A percentile compares a stretch with the other conserved stretches of the same genome.
Conservation (phyloP, 2,113 vertebrate species). For the Percopsis transmontana region DNA sequence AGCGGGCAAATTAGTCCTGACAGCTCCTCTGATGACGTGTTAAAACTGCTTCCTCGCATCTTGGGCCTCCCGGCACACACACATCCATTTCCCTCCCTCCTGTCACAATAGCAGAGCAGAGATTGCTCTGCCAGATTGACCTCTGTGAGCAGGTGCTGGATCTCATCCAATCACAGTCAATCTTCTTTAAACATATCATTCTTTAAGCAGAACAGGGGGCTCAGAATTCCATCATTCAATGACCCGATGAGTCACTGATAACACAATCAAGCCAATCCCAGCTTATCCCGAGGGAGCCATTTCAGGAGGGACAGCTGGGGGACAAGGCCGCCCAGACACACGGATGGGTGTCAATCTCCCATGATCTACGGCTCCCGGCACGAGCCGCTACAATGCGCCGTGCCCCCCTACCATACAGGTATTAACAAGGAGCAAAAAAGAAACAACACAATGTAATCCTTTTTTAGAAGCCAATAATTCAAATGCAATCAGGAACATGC, state of each 20-base stretch:
- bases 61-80: constrained; percentile 41
- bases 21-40: neutral
- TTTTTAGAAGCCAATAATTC: no score
- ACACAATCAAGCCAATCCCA: constrained; percentile 77
- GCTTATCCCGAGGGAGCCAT: constrained; percentile 71
- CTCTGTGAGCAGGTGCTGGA: constrained; percentile 76
- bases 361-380: constrained; percentile 59
- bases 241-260: constrained; percentile 74
- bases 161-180: constrained; percentile 76
- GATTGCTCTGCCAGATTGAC: constrained; percentile 72
- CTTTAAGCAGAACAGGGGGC: constrained; percentile 72
- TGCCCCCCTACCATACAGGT: constrained; percentile 19
- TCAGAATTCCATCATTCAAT: constrained; percentile 77
- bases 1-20: constrained; percentile 8
- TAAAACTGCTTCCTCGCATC: constrained; percentile 31
- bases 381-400: constrained; percentile 38
- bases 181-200: constrained; percentile 75
- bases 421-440: constrained; percentile 44
- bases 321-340: constrained; percentile 62
- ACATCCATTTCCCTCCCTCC: constrained; percentile 58
- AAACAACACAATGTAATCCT: no score
- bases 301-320: constrained; percentile 66
- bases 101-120: constrained; percentile 68
- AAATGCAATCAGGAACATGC: neutral
- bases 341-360: constrained; percentile 73